These are phyloP conservation scores for Nomada hirtipes DNA, from an alignment of 2,888 invertebrate species.

Conservation along the genomic window DNA sequence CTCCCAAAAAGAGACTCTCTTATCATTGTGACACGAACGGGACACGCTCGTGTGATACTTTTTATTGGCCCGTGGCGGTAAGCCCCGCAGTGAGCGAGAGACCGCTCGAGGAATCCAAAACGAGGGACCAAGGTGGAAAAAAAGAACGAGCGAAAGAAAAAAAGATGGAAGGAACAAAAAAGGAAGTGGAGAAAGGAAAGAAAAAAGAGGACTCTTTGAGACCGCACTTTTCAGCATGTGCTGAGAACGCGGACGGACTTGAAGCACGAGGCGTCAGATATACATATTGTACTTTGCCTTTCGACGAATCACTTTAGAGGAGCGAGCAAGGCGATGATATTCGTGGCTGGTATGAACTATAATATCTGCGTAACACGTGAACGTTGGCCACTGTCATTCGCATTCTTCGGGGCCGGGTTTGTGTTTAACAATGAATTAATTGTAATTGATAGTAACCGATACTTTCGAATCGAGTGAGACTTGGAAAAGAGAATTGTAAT, in stretches of 20 bases:
- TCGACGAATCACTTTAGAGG: slow-evolving; percentile 60
- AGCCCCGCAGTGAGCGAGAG: slow-evolving; percentile 28
- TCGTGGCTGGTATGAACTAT: slow-evolving; percentile 47
- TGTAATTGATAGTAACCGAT: no score
- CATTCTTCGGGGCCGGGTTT: background rate
- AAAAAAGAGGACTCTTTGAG: slow-evolving; percentile 10
- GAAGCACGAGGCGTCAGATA: slow-evolving; percentile 59
- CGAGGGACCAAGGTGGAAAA: slow-evolving; percentile 18
- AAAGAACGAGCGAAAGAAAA: background rate
- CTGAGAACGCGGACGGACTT: slow-evolving; percentile 35
- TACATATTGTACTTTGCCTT: slow-evolving; percentile 65
- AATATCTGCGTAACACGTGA: slow-evolving; percentile 13
- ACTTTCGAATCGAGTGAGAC: no score
- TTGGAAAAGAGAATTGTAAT: no score
- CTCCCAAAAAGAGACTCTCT: slow-evolving; percentile 51
- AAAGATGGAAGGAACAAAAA: background rate
- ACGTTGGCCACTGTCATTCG: slow-evolving; percentile 1
- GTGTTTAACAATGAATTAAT: no score
- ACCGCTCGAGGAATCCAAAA: background rate
- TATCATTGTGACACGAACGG: slow-evolving; percentile 57
- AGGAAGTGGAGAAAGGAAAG: background rate
- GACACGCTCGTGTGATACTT: slow-evolving; percentile 53
- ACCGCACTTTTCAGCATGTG: slow-evolving; percentile 55
- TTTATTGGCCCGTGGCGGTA: slow-evolving; percentile 57
- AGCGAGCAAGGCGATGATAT: slow-evolving; percentile 33